A percentile compares a stretch with the other conserved stretches of the same genome.
phyloP scores from a whole-genome alignment of 2,888 invertebrate genomes.

The Chironomus riparius region DNA sequence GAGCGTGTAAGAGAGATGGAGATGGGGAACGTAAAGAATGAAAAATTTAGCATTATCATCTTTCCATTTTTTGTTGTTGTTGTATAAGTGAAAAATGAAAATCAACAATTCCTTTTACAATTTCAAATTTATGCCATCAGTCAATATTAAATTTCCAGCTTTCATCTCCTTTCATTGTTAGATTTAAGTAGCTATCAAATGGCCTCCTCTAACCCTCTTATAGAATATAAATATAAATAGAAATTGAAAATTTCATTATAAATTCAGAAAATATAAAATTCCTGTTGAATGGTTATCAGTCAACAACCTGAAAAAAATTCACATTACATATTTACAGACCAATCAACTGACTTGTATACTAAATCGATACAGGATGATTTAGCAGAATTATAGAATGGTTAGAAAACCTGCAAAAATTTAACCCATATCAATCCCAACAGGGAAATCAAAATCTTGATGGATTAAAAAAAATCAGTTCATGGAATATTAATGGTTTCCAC shows the following conservation, averaged over 20 bases:
- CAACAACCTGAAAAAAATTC: background rate
- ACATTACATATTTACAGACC: no score
- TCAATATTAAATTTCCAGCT: no score
- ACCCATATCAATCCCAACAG: constrained; percentile 20
- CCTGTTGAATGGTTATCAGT: background rate
- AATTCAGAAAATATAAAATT: background rate
- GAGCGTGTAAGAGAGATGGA: no score
- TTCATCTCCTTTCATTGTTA: no score
- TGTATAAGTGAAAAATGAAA: background rate
- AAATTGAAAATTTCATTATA: background rate
- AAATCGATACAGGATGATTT: background rate
- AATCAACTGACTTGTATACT: no score
- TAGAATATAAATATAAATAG: no score
- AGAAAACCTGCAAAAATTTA: background rate
- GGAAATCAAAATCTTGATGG: constrained; percentile 23
- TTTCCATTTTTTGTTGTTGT: background rate
- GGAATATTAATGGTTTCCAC: constrained; percentile 23
- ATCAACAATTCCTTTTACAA: background rate
- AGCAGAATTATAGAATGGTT: background rate
- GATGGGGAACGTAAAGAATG: no score
- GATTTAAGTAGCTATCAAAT: no score
- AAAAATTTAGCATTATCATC: background rate
- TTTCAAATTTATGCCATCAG: background rate
- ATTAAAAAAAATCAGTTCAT: constrained; percentile 20
- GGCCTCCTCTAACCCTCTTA: no score